Base-by-base conservation (phyloP, 2,888 invertebrate genomes). In the Coremacera marginata region DNA sequence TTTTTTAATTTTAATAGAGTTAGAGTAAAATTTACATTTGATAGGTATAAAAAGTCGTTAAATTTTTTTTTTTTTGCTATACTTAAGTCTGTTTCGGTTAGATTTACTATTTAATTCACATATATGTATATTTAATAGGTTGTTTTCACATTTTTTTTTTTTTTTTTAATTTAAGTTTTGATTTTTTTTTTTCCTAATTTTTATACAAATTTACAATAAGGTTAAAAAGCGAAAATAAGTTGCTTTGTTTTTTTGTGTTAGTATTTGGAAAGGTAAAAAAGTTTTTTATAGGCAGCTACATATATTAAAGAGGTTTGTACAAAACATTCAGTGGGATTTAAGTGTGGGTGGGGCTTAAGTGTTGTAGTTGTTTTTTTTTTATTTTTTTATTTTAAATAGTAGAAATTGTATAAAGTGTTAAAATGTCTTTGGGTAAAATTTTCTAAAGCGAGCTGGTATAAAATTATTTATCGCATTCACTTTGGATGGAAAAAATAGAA, bases 11-110 rank as follows among this genome's bases (percentile, higher is more conserved):
- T 22, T 9, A 11, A 22, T 60, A 52, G 70, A n/a, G 31, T 51
- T 51, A 70, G 52, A 65, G 63, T 34, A 34, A 34, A 52, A 72
- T 72, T 44, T 72, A 49, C 49, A 44, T 44, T 72, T 72, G 72
- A 60, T 72, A 72, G 72, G 71, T 72, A 72, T 72, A 72, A 72
- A 72, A 72, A 72, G 72, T 72, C 27, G 27, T 27, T 57, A n/a
- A n/a, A n/a, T 57, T 57, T 57, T 60, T 19, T 55, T 19, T 62
- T 25, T 72, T 52, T 44, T 27, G 25, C 27, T 70, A 68, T 49
- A 51, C 51, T 68, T 49, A 49, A 51, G 68, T 51, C 51, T 68
- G 68, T 68, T 65, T 65, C 31, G 19, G 34, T 65, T 65, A 65
- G 31, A 14, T 1, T 27, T 16, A 31, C n/a, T 37, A 34, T 27